Base-by-base conservation (phyloP, 2,797 vertebrate species). In the Melanogrammus aeglefinus region DNA sequence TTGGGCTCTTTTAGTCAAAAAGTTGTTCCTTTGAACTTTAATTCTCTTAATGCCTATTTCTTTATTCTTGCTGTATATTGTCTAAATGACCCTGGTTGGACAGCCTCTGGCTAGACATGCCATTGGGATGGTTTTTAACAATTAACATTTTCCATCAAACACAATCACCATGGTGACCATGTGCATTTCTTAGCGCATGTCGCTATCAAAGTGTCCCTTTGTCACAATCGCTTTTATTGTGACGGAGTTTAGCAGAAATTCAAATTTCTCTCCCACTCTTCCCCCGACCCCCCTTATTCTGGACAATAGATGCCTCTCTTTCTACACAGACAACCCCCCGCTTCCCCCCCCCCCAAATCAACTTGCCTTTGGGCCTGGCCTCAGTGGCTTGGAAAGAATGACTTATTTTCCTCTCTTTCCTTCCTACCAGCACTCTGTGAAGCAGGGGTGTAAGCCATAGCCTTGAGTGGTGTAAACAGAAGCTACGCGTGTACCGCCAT, bases 271-370 rank as follows among this genome's bases (percentile, higher is more conserved):
- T 92, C 92, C 91, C 89, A 92, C 91, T 91, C 88, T 78, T 82
- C 77, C 86, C 84, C 84, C 6, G 21, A 85, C 84, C 87, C 85
- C 88, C 76, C 77, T 0, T 79, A 77, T 80, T 84, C 76, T 76
- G 66, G 82, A 94, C 92, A 94, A 94, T 93, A 77, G 90, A 69
- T 13, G 81, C 71, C 88, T 93, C 89, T 93, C 91, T 92, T 92
- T 80, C 78, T 1, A 41, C 74, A 78, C 76, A 83, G 79, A 83
- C 86, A 77, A 80, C 85, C 85, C 72, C 33, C 35, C 66, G 71
- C 71, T 88, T 84, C 72, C 75, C 72, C 88, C 29, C 76, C 72
- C 88, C 84, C 88, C 88, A 85, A 91, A 92, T 89, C 89, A 90
- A 90, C 81, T 83, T 39, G 82, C 77, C 90, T 86, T 81, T 33